A percentile compares a stretch with the other conserved stretches of the same genome.
Evolutionary conservation across 2,888 invertebrate species (phyloP).

Genomic region (Liposcelis brunnea): DNA sequence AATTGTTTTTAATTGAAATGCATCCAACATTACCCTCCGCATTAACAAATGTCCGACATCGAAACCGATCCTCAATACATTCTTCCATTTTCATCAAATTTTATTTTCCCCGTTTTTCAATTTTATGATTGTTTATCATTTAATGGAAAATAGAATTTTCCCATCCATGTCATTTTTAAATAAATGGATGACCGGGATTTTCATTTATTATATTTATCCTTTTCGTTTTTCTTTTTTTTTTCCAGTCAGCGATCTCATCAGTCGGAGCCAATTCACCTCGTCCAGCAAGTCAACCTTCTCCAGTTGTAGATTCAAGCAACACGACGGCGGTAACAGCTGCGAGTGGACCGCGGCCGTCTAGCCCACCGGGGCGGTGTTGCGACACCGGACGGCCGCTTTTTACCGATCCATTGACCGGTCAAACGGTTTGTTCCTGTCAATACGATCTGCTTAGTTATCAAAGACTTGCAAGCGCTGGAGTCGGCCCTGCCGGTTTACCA

Average conservation of each 20-base stretch:
- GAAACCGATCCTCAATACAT: too few relatives aligned
- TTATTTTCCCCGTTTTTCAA: too few relatives aligned
- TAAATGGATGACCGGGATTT: too few relatives aligned
- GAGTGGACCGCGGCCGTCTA: slow-evolving; percentile 32
- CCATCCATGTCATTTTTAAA: too few relatives aligned
- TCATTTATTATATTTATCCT: too few relatives aligned
- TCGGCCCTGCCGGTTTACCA: slow-evolving; percentile 46
- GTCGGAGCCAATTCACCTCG: slow-evolving; percentile 1
- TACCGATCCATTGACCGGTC: slow-evolving; percentile 76
- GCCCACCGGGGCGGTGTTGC: slow-evolving; percentile 48
- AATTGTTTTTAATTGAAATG: slow-evolving; percentile 9
- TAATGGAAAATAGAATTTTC: too few relatives aligned
- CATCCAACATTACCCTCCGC: slow-evolving; percentile 2
- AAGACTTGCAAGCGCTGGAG: slow-evolving; percentile 44
- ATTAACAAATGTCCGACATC: not conserved
- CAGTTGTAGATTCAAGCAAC: slow-evolving; percentile 17
- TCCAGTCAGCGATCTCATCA: slow-evolving; percentile 19
- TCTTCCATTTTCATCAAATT: too few relatives aligned
- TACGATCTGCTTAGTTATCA: slow-evolving; percentile 77
- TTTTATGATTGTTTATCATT: too few relatives aligned
- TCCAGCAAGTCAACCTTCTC: not conserved
- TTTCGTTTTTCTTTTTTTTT: slow-evolving; percentile 10
- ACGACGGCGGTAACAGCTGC: slow-evolving; percentile 33
- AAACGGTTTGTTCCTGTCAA: slow-evolving; percentile 79
- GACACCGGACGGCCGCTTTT: slow-evolving; percentile 83